Base-by-base conservation (phyloP, 1,140 invertebrate species). In the Papilio dardanus region DNA sequence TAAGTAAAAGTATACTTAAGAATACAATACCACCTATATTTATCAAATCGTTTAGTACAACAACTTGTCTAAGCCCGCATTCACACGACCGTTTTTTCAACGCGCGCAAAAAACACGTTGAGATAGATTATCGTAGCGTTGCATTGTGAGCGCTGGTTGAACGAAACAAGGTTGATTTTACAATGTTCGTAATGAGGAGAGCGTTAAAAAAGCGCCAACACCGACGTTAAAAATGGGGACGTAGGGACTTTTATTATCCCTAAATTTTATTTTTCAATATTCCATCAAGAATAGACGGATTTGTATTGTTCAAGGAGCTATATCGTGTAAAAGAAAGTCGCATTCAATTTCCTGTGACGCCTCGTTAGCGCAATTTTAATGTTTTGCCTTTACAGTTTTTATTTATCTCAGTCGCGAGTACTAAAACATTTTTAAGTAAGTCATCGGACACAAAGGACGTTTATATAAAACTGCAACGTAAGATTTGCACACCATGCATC, bases 371-470 rank as follows among this genome's bases (percentile, higher is more conserved):
- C 54, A 62, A 24, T 62, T 62, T 62, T 62, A 62, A 62, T 62
- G 54, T 62, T 28, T 54, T 54, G 7, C 54, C 50, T 58, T 58
- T 24, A 24, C 6, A 14, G 19, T 62, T 62, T 62, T 62, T 62
- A 28, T 28, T 28, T 62, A 8, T 62, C 54, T 30, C 54, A 62
- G 54, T 28, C 24, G 54, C 54, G 24, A 62, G 54, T 62, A 62
- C 54, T 62, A 62, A 62, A 62, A 62, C 24, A 62, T 62, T 62
- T n/a, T 62, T 30, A 62, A 62, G 54, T 62, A 62, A 62, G 54
- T 62, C 24, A 62, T 62, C 50, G 24, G 24, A 62, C 24, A 62
- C 54, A 62, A 62, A 62, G 54, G 54, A 62, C 54, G 54, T 62
- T 62, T 62, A 62, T 62, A 62, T 24, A 62, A 62, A 62, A 62